Evolutionary conservation across 2,113 vertebrate species (phyloP), one percentile per base, ranked within the genome.

Genomic region (Bostrychus sinensis): DNA sequence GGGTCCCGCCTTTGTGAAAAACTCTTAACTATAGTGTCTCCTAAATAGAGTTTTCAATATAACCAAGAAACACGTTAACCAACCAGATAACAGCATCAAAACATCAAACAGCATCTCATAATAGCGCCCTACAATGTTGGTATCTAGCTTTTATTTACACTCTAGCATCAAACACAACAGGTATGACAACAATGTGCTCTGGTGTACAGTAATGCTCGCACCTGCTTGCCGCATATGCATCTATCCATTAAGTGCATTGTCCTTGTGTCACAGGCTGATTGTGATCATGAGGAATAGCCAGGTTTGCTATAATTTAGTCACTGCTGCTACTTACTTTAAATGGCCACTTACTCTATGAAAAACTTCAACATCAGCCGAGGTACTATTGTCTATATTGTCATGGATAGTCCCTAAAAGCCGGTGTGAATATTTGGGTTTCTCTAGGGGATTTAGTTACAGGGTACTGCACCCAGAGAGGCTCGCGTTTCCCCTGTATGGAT

Each of bases 141-240:
- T n/a, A n/a, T n/a, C n/a, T n/a, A n/a, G n/a, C n/a, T n/a, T n/a
- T n/a, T 16, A 14, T 50, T 26, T 16, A 23, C 12, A 23, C 46
- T 26, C 23, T 6, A 30, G 48, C 25, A 51, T 28, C 25, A 51
- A 26, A 51, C 13, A 30, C 6, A 51, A 14, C 14, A 20, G n/a
- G 64, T 19, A 26, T 59, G 41, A 60, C 11, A 60, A 57, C 61
- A 55, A 2, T 22, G 50, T 42, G 41, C 17, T 9, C 5, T 8
- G 50, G 46, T 20, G 32, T 6, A 23, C 32, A 41, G 7, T 13
- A 20, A 41, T 48, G 39, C 32, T 19, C 20, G 43, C 76, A 55
- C 50, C 63, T 64, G 36, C 53, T 37, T 89, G 84, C 77, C 78
- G 82, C 84, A 86, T 83, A 59, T 82, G 74, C 72, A 82, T 78